phyloP scores from a whole-genome alignment of 2,888 invertebrate genomes.

The Cephus spinipes region DNA sequence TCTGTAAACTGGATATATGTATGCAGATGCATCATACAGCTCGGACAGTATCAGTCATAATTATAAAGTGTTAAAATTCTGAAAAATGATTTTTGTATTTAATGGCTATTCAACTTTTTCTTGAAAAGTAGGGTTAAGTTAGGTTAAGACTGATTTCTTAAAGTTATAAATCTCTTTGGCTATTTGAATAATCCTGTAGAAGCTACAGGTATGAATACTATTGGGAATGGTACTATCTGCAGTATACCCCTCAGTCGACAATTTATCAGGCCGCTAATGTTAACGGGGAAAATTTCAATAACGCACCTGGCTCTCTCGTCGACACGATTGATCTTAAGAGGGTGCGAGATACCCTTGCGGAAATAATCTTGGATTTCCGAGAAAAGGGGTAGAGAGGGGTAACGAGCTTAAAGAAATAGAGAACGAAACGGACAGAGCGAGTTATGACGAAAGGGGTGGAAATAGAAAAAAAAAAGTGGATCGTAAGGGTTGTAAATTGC shows the following conservation, averaged over 20 bases:
- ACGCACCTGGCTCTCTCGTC: neutral
- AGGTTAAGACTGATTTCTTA: neutral
- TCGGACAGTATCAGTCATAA: neutral
- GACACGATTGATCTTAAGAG: neutral
- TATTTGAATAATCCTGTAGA: neutral
- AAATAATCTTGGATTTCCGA: neutral
- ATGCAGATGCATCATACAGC: neutral
- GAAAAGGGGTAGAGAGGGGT: neutral
- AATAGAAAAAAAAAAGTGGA: neutral
- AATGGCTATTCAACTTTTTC: neutral
- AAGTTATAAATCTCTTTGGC: neutral
- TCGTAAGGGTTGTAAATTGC: neutral
- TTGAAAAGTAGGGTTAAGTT: neutral
- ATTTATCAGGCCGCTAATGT: neutral
- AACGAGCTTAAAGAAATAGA: neutral
- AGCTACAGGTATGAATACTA: neutral
- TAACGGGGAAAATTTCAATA: neutral
- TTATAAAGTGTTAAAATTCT: neutral
- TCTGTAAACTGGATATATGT: neutral
- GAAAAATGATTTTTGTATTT: neutral
- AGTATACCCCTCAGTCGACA: neutral
- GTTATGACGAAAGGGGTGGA: neutral
- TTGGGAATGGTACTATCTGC: neutral
- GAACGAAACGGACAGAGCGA: neutral
- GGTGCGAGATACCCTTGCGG: neutral